Conservation (phyloP, 2,113 vertebrate genomes). For the Psophia crepitans region DNA sequence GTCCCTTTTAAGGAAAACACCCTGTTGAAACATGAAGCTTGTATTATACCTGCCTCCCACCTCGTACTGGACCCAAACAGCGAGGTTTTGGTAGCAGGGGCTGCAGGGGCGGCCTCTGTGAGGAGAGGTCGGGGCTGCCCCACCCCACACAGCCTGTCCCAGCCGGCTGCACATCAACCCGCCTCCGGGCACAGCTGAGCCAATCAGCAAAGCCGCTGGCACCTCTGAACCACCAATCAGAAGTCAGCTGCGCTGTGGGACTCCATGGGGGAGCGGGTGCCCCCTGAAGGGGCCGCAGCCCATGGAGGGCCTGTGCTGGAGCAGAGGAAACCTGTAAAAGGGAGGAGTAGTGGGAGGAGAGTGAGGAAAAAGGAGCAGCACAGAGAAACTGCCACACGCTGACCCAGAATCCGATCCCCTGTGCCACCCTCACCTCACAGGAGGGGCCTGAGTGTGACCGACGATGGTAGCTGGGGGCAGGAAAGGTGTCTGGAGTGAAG, state of each 20-base stretch:
- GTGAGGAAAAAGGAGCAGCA: neutral
- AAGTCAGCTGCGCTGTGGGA: too few species aligned
- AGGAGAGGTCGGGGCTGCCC: neutral
- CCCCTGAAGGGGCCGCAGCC: too few species aligned
- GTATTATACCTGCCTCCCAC: neutral
- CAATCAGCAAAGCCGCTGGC: neutral
- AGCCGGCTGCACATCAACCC: too few species aligned
- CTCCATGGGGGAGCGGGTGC: neutral
- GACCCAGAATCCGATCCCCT: fast-evolving
- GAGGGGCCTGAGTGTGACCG: neutral
- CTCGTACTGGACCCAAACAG: neutral
- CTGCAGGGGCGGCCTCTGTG: neutral
- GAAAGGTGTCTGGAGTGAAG: neutral
- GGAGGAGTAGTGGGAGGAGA: neutral
- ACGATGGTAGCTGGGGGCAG: neutral
- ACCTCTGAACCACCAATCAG: neutral
- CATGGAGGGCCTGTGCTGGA: fast-evolving
- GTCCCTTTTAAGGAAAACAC: neutral
- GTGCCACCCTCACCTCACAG: fast-evolving
- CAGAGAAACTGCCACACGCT: neutral
- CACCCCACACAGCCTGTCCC: neutral
- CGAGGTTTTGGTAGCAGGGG: fast-evolving
- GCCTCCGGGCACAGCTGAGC: neutral
- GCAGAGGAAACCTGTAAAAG: neutral
- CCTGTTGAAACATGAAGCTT: neutral